These are phyloP conservation scores for Pegoplata infirma DNA, from an alignment of 2,888 invertebrate species.

Conservation along the genomic window DNA sequence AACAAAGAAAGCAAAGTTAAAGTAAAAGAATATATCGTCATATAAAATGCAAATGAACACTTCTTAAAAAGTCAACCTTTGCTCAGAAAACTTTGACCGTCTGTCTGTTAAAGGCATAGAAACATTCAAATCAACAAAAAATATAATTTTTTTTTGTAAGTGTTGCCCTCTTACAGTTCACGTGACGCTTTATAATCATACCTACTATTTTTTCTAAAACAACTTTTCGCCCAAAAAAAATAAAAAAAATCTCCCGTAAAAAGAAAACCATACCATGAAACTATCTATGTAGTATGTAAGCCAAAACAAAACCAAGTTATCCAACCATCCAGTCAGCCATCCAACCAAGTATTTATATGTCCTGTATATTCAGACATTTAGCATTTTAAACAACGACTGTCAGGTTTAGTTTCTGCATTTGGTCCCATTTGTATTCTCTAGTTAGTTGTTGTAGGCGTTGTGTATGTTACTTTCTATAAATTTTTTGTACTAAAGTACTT, in stretches of 20 bases:
- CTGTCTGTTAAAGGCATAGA: no score
- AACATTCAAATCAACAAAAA: no score
- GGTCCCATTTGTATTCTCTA: background rate
- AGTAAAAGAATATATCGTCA: no score
- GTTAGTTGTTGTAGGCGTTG: conserved; percentile 16
- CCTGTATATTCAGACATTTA: conserved; percentile 9
- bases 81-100: no score
- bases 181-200: background rate
- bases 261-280: conserved; percentile 12
- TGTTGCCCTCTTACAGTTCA: no score
- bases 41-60: no score
- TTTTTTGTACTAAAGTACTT: conserved; percentile 10
- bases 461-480: conserved; percentile 19
- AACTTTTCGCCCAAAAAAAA: background rate
- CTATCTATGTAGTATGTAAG: no score
- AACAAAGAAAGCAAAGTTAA: no score
- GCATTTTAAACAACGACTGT: background rate
- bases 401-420: background rate
- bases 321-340: conserved; percentile 18
- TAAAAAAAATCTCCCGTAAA: background rate
- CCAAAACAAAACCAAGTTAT: conserved; percentile 3
- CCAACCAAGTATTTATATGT: conserved; percentile 21
- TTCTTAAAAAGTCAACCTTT: no score
- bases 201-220: background rate
- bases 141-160: no score